These are phyloP conservation scores for Trachemys scripta DNA, from an alignment of 2,113 vertebrate species.

Conservation along the genomic window DNA sequence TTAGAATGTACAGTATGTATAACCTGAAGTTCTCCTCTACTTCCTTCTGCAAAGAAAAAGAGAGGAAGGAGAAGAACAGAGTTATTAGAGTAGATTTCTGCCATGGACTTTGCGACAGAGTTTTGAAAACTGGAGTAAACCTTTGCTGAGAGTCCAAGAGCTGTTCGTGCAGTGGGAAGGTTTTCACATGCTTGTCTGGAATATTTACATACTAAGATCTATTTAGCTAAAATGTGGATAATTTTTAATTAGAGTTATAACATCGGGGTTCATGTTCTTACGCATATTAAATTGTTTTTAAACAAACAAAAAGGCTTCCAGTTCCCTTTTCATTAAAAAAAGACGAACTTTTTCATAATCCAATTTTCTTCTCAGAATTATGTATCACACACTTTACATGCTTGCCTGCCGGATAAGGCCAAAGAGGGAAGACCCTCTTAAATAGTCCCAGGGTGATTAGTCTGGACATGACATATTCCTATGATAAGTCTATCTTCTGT, in stretches of 20 bases:
- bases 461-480: background rate
- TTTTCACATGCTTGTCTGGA: background rate
- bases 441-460: no score
- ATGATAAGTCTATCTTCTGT: background rate
- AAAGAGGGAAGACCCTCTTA: background rate
- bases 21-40: conserved; percentile 92
- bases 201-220: background rate
- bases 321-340: background rate
- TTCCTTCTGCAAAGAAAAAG: conserved; percentile 87
- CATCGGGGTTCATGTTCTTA: background rate
- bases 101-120: background rate
- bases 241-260: background rate
- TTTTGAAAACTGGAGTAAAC: conserved; percentile 7
- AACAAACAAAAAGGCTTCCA: background rate
- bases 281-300: no score
- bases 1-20: conserved; percentile 74
- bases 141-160: background rate
- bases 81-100: conserved; percentile 68
- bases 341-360: background rate
- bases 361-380: background rate
- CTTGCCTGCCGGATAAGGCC: no score
- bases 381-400: no score
- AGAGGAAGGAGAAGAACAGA: conserved; percentile 69
- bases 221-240: background rate
- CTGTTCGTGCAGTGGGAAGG: background rate